Evolutionary conservation across 2,797 vertebrate species (phyloP).

Genomic region (Stomatorhinus walkeri): DNA sequence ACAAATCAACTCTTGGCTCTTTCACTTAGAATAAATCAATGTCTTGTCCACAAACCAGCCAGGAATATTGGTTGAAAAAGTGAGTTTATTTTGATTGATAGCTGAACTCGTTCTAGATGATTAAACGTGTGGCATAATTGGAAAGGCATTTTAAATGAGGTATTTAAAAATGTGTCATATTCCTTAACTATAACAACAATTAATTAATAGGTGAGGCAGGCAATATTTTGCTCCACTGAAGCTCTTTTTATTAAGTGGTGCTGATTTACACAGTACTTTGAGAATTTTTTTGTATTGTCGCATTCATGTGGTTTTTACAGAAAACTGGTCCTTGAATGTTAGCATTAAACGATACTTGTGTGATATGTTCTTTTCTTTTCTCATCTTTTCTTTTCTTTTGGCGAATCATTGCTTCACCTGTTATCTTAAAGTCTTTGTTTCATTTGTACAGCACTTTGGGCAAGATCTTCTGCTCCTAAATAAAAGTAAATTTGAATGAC

Average conservation of each 20-base stretch:
- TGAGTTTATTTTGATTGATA: background rate
- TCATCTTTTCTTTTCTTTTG: background rate
- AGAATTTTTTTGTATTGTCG: background rate
- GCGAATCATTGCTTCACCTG: background rate
- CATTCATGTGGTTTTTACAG: background rate
- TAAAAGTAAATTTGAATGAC: background rate
- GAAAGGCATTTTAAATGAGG: background rate
- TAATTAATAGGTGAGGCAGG: background rate
- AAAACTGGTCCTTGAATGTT: background rate
- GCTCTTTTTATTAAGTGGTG: background rate
- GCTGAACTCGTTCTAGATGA: background rate
- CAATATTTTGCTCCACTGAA: background rate
- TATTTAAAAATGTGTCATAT: background rate
- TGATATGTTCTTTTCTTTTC: background rate
- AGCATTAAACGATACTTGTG: background rate
- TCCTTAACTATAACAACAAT: background rate
- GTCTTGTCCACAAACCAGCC: background rate
- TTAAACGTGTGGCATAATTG: background rate
- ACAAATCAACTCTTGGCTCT: background rate
- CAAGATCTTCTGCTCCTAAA: background rate
- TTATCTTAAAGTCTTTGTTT: background rate
- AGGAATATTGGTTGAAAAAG: background rate
- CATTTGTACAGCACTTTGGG: background rate
- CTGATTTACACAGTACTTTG: background rate
- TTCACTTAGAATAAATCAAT: background rate